Evolutionary conservation across 1,140 invertebrate species (phyloP).

Genomic region (Pygmarrhopalites habei): DNA sequence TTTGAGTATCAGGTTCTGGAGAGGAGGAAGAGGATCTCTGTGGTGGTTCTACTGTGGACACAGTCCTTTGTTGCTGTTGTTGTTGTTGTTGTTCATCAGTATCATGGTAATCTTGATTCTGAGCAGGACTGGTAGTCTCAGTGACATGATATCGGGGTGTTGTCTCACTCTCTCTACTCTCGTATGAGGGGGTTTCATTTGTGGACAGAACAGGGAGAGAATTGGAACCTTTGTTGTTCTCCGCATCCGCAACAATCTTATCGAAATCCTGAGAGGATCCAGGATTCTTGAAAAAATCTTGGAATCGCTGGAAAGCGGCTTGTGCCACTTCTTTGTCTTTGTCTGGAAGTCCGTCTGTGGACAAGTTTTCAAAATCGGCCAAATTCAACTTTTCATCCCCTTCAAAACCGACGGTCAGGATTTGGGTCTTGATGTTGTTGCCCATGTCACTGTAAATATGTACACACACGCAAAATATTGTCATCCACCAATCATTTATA

Average conservation of each 20-base stretch:
- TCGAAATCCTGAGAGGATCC: constrained; percentile 9
- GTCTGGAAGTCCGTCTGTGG: constrained; percentile 1
- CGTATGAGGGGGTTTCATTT: too few relatives aligned
- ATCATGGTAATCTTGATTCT: background rate
- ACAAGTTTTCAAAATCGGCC: constrained; percentile 23
- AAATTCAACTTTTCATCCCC: constrained; percentile 32
- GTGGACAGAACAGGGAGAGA: too few relatives aligned
- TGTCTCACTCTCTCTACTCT: background rate
- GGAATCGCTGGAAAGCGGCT: constrained; percentile 25
- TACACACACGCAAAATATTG: background rate
- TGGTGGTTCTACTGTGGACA: background rate
- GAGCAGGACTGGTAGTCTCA: background rate
- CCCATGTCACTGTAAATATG: constrained; percentile 3
- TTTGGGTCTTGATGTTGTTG: constrained; percentile 26
- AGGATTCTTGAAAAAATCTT: constrained; percentile 31
- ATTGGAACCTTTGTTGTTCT: background rate
- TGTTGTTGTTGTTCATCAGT: background rate
- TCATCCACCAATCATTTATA: too few relatives aligned
- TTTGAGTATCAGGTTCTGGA: background rate
- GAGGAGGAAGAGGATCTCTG: background rate
- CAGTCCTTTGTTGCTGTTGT: background rate
- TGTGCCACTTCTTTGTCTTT: constrained; percentile 23
- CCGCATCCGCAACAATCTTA: background rate
- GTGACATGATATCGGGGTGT: background rate
- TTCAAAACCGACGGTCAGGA: constrained; percentile 34